A percentile compares a stretch with the other conserved stretches of the same genome.
phyloP scores from a whole-genome alignment of 2,888 invertebrate genomes.

The Pollenia griseotomentosa region DNA sequence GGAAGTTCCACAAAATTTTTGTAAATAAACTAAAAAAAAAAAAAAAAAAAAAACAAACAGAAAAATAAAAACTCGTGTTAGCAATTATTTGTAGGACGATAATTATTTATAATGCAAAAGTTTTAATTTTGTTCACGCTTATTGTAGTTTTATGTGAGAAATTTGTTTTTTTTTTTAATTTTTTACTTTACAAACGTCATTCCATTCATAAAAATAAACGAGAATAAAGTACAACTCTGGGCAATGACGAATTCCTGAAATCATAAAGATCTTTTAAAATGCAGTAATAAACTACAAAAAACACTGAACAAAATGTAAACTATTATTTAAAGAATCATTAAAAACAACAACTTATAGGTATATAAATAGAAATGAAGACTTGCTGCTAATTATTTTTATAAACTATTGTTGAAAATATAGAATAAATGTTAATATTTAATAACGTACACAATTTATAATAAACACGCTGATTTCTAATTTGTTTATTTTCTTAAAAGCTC shows the following conservation, averaged over 20 bases:
- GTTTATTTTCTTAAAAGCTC: too few species aligned
- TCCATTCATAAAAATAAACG: constrained; percentile 24
- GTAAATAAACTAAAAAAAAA: not conserved
- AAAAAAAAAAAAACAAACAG: not conserved
- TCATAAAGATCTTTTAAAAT: too few species aligned
- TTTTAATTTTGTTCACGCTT: not conserved
- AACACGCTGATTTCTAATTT: too few species aligned
- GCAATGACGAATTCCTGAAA: not conserved
- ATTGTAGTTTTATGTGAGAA: constrained; percentile 19
- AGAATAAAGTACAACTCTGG: not conserved
- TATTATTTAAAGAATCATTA: too few species aligned
- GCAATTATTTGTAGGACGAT: constrained; percentile 50
- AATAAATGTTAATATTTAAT: too few species aligned
- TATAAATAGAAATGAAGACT: too few species aligned
- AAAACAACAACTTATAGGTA: too few species aligned
- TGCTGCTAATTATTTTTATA: too few species aligned
- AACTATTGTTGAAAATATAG: too few species aligned
- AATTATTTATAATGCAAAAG: constrained; percentile 24
- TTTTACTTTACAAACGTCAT: not conserved
- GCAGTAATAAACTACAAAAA: not conserved
- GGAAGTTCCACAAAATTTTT: constrained; percentile 28
- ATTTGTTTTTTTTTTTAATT: not conserved
- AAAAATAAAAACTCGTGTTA: constrained; percentile 50
- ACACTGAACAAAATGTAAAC: too few species aligned
- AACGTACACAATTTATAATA: too few species aligned